phyloP scores from a whole-genome alignment of 2,797 vertebrate genomes.

The Lithobates pipiens region DNA sequence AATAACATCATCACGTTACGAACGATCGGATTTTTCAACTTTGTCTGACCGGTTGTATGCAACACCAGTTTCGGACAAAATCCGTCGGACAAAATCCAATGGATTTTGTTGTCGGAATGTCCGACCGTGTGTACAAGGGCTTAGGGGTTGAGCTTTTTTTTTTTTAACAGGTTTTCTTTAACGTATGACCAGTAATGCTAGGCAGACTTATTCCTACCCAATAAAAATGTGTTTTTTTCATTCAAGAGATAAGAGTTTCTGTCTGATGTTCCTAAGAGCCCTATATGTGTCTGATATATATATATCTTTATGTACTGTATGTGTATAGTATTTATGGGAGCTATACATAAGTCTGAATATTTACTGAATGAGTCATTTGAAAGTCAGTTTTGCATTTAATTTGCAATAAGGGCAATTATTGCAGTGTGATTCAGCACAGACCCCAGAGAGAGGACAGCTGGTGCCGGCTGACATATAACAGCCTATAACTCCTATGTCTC shows the following conservation, averaged over 20 bases:
- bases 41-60: too few relatives aligned
- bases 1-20: too few relatives aligned
- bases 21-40: too few relatives aligned
- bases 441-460: slow-evolving; percentile 17
- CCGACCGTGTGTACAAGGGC: too few relatives aligned
- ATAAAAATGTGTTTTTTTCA: background rate
- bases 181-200: too few relatives aligned
- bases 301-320: background rate
- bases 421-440: slow-evolving; percentile 1
- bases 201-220: too few relatives aligned
- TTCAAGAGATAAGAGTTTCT: background rate
- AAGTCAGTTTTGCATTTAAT: background rate
- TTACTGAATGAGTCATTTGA: slow-evolving; percentile 8
- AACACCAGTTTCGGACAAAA: too few relatives aligned
- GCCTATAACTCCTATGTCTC: background rate
- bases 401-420: background rate
- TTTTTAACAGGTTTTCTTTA: too few relatives aligned
- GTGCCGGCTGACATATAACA: slow-evolving; percentile 3
- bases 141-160: too few relatives aligned
- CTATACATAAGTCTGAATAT: slow-evolving; percentile 10
- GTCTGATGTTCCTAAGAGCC: background rate
- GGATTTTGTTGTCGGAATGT: too few relatives aligned
- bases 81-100: too few relatives aligned
- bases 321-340: background rate
- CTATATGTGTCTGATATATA: background rate